Evolutionary conservation across 2,888 invertebrate species (phyloP).

Genomic region (Drosophila limbata): DNA sequence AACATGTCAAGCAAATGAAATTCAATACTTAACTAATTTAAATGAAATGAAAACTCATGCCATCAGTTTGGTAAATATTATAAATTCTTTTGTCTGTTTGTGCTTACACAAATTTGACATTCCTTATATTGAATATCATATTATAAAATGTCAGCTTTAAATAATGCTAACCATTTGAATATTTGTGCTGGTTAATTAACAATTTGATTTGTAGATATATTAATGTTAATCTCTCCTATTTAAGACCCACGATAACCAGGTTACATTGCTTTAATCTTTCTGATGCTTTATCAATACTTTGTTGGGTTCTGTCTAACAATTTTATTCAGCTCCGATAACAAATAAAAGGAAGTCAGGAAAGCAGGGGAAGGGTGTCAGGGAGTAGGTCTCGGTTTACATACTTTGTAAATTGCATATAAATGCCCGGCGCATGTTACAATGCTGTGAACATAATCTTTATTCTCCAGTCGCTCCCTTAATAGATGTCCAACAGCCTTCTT

Average conservation of each 20-base stretch:
- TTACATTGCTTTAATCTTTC: neutral
- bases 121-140: neutral
- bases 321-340: slow-evolving; percentile 8
- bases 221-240: neutral
- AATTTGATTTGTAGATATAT: neutral
- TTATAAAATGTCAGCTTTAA: neutral
- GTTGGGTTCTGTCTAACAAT: slow-evolving; percentile 1
- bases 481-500: neutral
- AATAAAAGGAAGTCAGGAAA: neutral
- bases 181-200: neutral
- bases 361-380: neutral
- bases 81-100: neutral
- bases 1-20: neutral
- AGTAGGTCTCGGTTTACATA: neutral
- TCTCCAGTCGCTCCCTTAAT: neutral
- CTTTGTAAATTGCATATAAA: slow-evolving; percentile 8
- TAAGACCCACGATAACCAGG: neutral
- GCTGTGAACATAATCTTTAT: neutral
- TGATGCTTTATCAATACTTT: neutral
- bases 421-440: slow-evolving; percentile 5
- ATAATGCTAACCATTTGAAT: neutral
- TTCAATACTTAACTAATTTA: neutral
- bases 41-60: neutral
- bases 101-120: neutral
- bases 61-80: neutral